Evolutionary conservation across 2,888 invertebrate genomes (phyloP).

Genomic region (Ernsta delagoae): DNA sequence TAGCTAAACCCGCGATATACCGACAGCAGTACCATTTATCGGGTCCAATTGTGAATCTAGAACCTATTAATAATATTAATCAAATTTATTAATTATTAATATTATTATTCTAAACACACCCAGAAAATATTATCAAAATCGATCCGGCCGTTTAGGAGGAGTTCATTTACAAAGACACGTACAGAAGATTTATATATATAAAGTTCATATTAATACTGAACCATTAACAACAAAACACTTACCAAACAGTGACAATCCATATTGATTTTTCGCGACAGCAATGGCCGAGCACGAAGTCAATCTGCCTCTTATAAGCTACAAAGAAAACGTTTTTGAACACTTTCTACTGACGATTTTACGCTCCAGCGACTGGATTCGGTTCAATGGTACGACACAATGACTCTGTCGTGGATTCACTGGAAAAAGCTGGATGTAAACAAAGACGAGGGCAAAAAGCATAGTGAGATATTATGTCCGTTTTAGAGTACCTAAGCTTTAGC

Average conservation of each 20-base stretch:
- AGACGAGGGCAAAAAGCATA: neutral
- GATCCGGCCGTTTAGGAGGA: no score
- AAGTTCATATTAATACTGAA: no score
- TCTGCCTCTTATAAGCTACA: slow-evolving; percentile 74
- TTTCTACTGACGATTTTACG: slow-evolving; percentile 74
- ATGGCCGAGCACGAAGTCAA: slow-evolving; percentile 56
- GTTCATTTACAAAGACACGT: no score
- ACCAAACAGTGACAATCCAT: slow-evolving; percentile 69
- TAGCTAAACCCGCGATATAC: no score
- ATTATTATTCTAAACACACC: no score
- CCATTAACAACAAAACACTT: slow-evolving; percentile 47
- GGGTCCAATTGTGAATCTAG: no score
- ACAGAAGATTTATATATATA: no score
- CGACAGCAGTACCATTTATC: no score
- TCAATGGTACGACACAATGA: slow-evolving; percentile 36
- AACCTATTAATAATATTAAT: no score
- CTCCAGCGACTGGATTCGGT: slow-evolving; percentile 52
- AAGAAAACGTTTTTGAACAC: slow-evolving; percentile 77
- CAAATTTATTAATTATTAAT: no score
- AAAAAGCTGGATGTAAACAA: slow-evolving; percentile 17
- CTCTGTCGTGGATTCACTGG: slow-evolving; percentile 16
- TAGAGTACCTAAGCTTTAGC: neutral
- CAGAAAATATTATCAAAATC: no score
- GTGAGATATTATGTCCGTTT: neutral
- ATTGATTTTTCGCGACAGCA: slow-evolving; percentile 51